Base-by-base conservation (phyloP, 1,140 invertebrate genomes). In the Macrosteles quadrilineatus region DNA sequence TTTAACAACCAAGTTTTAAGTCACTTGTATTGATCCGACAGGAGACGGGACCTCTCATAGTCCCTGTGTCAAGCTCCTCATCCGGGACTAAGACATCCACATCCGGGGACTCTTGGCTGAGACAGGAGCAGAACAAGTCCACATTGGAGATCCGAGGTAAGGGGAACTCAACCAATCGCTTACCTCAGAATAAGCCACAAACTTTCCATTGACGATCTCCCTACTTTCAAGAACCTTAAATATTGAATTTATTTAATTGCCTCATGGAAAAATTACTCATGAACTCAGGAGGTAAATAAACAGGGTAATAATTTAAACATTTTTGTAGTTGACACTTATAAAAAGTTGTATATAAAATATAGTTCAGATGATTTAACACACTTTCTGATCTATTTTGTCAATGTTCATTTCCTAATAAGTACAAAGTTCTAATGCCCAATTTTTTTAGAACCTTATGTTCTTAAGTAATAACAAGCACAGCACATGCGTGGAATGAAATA, bases 141-240 rank as follows among this genome's bases (percentile, higher is more conserved):
- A 59, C 55, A 2, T 25, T 59, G 23, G 55, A 59, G 27, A 29
- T 59, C 9, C 25, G 25, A 73, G 74, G 12, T 62, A 36, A n/a
- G 70, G 70, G 32, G 9, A 66, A 74, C 45, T 11, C 9, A 43
- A n/a, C n/a, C n/a, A n/a, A n/a, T n/a, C n/a, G n/a, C n/a, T 43
- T 43, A 43, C 9, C 9, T 43, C 9, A 11, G 17, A 17, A 43
- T 43, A 11, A 11, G 66, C 23, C 23, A 9, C n/a, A 70, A 47
- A 14, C 12, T n/a, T 23, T 68, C 11, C 17, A 40, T 6, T 47
- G 12, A 11, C 36, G 17, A 43, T 43, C 9, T 17, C 36, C 17
- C 9, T 43, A 43, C 17, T 43, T 9, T 11, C 9, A 43, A 43
- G 36, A 43, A 43, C n/a, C n/a, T 43, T 43, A 9, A 43, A 43